These are phyloP conservation scores for Cerceris rybyensis DNA, from an alignment of 2,888 invertebrate species.

Conservation along the genomic window DNA sequence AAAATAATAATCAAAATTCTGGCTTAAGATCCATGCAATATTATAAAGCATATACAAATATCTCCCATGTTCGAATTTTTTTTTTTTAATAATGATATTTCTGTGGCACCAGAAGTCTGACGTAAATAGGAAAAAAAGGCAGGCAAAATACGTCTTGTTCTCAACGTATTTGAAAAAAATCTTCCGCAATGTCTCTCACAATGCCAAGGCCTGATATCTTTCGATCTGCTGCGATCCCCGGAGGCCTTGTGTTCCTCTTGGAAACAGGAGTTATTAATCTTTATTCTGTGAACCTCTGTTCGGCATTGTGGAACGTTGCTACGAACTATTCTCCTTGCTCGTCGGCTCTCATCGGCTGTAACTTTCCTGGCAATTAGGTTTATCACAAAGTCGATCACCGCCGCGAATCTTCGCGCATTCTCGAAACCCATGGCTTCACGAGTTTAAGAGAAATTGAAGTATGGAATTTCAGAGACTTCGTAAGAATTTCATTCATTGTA, in stretches of 20 bases:
- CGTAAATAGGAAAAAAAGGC: no score
- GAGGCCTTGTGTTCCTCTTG: conserved; percentile 9
- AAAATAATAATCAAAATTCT: no score
- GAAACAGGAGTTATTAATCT: conserved; percentile 33
- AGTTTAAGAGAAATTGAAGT: background rate
- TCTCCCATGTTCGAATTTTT: no score
- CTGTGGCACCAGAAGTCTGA: no score
- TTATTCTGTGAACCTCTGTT: conserved; percentile 25
- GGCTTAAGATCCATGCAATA: no score
- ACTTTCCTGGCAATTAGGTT: conserved; percentile 45
- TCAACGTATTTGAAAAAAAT: no score
- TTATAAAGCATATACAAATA: no score
- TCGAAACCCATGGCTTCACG: conserved; percentile 4
- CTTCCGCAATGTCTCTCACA: background rate
- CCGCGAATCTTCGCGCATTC: conserved; percentile 22
- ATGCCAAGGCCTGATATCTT: conserved; percentile 12
- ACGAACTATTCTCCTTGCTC: conserved; percentile 11
- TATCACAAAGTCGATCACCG: conserved; percentile 54
- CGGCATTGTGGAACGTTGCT: background rate
- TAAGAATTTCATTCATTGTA: no score
- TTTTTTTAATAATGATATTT: no score
- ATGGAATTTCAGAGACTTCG: background rate
- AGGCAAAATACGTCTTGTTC: no score
- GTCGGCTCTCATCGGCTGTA: conserved; percentile 25
- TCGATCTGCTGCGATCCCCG: conserved; percentile 14